A percentile compares a stretch with the other conserved stretches of the same genome.
phyloP scores from a whole-genome alignment of 2,113 vertebrate species.

The Sinocyclocheilus grahami region DNA sequence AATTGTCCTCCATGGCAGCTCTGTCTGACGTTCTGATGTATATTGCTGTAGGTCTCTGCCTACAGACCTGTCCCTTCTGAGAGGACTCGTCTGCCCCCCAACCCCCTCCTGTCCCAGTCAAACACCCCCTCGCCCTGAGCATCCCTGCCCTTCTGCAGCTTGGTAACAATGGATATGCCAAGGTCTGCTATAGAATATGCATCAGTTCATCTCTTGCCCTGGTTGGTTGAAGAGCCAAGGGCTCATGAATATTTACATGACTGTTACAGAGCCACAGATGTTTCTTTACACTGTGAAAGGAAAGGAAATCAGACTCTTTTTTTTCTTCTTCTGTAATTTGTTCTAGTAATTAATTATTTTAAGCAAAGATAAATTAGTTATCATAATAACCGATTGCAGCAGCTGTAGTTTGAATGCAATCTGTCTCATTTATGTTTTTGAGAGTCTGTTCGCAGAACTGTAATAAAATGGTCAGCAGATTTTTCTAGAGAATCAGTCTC shows the following conservation, averaged over 20 bases:
- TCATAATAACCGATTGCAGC: constrained; percentile 5
- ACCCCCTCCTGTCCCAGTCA: no score
- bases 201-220: constrained; percentile 72
- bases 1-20: constrained; percentile 67
- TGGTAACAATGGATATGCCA: constrained; percentile 69
- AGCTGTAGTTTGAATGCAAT: background rate
- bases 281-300: background rate
- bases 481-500: constrained; percentile 24
- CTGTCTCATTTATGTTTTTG: background rate
- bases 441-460: background rate
- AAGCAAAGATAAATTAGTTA: background rate
- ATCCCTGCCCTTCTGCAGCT: constrained; percentile 1
- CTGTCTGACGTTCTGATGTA: constrained; percentile 18
- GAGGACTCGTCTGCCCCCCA: constrained; percentile 5
- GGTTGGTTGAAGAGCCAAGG: constrained; percentile 71
- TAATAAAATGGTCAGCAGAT: background rate
- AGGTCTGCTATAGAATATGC: constrained; percentile 75
- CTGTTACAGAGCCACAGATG: constrained; percentile 65
- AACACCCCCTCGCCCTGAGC: background rate
- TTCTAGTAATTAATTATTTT: constrained; percentile 2
- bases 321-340: background rate
- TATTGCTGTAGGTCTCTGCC: background rate
- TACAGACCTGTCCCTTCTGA: background rate
- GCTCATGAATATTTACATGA: constrained; percentile 77
- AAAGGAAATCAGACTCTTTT: background rate